Percentiles rank a stretch among this genome's conserved stretches.
These are phyloP conservation scores for Echeneis naucrates DNA, from an alignment of 2,797 vertebrate species.

Conservation along the genomic window DNA sequence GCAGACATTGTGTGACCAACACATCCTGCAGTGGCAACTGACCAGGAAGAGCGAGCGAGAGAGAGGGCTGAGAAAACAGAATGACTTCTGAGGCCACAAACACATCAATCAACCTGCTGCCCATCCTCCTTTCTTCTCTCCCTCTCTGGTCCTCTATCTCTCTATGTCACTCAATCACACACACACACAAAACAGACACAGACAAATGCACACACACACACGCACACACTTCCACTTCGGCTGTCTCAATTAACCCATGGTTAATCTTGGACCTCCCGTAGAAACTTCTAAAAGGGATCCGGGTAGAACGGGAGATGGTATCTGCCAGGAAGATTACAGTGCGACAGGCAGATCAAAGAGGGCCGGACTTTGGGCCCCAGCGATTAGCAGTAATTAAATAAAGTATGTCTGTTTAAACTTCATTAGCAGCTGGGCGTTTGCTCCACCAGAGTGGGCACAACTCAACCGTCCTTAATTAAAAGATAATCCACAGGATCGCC, in stretches of 20 bases:
- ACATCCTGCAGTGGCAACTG: constrained; percentile 64
- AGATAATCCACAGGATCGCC: constrained; percentile 98
- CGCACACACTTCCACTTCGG: constrained; percentile 74
- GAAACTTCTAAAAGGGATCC: constrained; percentile 90
- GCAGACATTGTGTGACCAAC: constrained; percentile 67
- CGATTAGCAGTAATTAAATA: constrained; percentile 99
- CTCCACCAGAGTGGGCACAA: constrained; percentile 97
- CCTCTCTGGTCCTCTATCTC: constrained; percentile 55
- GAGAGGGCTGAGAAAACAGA: constrained; percentile 77
- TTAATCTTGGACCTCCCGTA: constrained; percentile 92
- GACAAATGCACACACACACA: constrained; percentile 39
- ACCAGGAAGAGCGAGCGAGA: constrained; percentile 27
- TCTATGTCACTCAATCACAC: constrained; percentile 31
- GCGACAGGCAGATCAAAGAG: constrained; percentile 96
- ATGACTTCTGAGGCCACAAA: constrained; percentile 83
- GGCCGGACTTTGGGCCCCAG: constrained; percentile 93
- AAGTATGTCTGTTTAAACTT: constrained; percentile 99
- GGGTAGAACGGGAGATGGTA: constrained; percentile 91
- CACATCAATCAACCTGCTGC: constrained; percentile 83
- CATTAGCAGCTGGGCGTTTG: constrained; percentile 97
- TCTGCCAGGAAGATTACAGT: constrained; percentile 96
- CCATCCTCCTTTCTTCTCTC: constrained; percentile 65
- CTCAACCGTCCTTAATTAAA: constrained; percentile 99
- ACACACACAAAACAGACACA: constrained; percentile 27
- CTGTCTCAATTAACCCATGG: constrained; percentile 92